These are phyloP conservation scores for Urocynchramus pylzowi DNA, from an alignment of 2,113 vertebrate species.

Conservation along the genomic window DNA sequence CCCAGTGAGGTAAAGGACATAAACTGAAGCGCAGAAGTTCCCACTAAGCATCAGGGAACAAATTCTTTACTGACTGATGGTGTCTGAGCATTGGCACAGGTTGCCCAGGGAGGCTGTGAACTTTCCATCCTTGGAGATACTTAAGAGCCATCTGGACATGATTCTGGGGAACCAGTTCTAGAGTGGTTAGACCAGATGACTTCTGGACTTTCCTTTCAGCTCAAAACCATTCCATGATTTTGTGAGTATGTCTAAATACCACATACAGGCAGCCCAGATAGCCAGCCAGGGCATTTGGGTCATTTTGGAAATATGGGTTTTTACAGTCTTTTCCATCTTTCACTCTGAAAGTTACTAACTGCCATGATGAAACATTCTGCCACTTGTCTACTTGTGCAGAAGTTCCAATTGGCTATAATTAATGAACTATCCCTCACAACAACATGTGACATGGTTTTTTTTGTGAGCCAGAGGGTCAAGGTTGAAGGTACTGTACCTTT, in stretches of 20 bases:
- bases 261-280: neutral
- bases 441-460: neutral
- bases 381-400: neutral
- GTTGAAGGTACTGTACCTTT: neutral
- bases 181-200: neutral
- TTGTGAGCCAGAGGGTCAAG: neutral
- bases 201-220: neutral
- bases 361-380: neutral
- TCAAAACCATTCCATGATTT: neutral
- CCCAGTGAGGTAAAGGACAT: neutral
- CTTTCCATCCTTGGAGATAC: neutral
- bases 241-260: neutral
- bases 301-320: rapidly evolving
- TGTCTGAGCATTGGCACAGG: neutral
- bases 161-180: neutral
- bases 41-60: neutral
- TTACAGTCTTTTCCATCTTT: neutral
- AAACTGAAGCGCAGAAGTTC: neutral
- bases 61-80: neutral
- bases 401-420: neutral
- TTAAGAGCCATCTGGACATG: neutral
- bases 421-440: neutral
- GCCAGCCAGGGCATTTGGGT: neutral
- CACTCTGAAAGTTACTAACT: neutral
- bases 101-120: neutral